Percentiles rank a stretch among this genome's conserved stretches.
Evolutionary conservation across 2,888 invertebrate genomes (phyloP).

Genomic region (Brachycybe producta): DNA sequence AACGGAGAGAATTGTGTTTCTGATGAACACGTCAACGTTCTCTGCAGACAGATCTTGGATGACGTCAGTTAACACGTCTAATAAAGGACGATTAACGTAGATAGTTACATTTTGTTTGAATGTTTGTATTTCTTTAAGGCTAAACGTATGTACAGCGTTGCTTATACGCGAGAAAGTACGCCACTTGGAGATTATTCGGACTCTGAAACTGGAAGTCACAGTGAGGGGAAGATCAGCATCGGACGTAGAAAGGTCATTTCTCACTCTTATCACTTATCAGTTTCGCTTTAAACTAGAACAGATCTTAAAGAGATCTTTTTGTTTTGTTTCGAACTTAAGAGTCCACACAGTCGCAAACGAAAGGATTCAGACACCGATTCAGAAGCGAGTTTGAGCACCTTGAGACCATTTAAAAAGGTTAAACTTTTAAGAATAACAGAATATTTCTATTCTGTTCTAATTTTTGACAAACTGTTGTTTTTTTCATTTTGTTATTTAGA

Average conservation of each 20-base stretch:
- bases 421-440: not conserved
- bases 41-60: slow-evolving; percentile 64
- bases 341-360: slow-evolving; percentile 44
- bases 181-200: slow-evolving; percentile 23
- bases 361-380: slow-evolving; percentile 54
- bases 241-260: slow-evolving; percentile 26
- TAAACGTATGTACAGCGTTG: slow-evolving; percentile 17
- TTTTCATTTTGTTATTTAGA: slow-evolving; percentile 26
- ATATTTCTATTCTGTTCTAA: not conserved
- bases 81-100: slow-evolving; percentile 31
- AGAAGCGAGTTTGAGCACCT: slow-evolving; percentile 37
- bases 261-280: slow-evolving; percentile 7
- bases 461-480: not conserved
- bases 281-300: slow-evolving; percentile 11
- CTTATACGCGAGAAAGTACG: slow-evolving; percentile 20
- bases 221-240: slow-evolving; percentile 28
- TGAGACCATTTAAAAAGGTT: slow-evolving; percentile 7
- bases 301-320: not conserved
- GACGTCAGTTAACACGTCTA: slow-evolving; percentile 52
- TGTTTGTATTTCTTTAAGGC: slow-evolving; percentile 11
- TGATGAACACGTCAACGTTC: slow-evolving; percentile 54
- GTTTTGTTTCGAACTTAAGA: slow-evolving; percentile 35
- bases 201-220: slow-evolving; percentile 25
- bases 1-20: slow-evolving; percentile 59
- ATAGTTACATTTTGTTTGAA: not conserved